A percentile compares a stretch with the other conserved stretches of the same genome.
Conservation (phyloP, 2,113 vertebrate species). For the Motacilla tschutschensis region DNA sequence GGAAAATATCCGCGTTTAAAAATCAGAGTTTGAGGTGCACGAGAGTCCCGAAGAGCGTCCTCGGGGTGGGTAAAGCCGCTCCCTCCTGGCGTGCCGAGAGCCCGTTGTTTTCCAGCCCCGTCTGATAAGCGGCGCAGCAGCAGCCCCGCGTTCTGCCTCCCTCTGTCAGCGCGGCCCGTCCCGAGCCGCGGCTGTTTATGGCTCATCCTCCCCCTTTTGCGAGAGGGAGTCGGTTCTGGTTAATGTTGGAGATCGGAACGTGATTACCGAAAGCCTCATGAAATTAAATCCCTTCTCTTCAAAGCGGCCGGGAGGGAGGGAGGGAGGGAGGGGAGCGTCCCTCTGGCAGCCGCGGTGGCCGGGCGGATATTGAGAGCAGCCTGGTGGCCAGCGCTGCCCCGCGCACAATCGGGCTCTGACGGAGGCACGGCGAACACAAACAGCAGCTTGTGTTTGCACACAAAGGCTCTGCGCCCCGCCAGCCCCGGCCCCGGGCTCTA, state of each 20-base stretch:
- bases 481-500: slow-evolving; percentile 37
- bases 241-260: slow-evolving; percentile 80
- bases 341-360: slow-evolving; percentile 69
- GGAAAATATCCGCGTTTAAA: background rate
- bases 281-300: slow-evolving; percentile 82
- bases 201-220: slow-evolving; percentile 35
- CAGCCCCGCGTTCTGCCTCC: slow-evolving; percentile 25
- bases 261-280: slow-evolving; percentile 74
- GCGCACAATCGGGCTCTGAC: slow-evolving; percentile 53
- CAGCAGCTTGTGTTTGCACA: slow-evolving; percentile 46
- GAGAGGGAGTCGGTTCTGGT: slow-evolving; percentile 74
- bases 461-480: slow-evolving; percentile 29
- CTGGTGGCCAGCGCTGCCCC: slow-evolving; percentile 51
- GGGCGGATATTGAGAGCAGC: slow-evolving; percentile 75
- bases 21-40: background rate
- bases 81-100: slow-evolving; percentile 38
- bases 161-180: slow-evolving; percentile 21
- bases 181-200: slow-evolving; percentile 18
- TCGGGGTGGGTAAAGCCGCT: slow-evolving; percentile 35
- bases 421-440: slow-evolving; percentile 50
- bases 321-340: slow-evolving; percentile 7
- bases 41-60: slow-evolving; percentile 22
- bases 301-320: slow-evolving; percentile 62
- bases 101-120: slow-evolving; percentile 13
- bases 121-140: slow-evolving; percentile 17